Base-by-base conservation (phyloP, 2,797 vertebrate genomes). In the Streptopelia turtur region DNA sequence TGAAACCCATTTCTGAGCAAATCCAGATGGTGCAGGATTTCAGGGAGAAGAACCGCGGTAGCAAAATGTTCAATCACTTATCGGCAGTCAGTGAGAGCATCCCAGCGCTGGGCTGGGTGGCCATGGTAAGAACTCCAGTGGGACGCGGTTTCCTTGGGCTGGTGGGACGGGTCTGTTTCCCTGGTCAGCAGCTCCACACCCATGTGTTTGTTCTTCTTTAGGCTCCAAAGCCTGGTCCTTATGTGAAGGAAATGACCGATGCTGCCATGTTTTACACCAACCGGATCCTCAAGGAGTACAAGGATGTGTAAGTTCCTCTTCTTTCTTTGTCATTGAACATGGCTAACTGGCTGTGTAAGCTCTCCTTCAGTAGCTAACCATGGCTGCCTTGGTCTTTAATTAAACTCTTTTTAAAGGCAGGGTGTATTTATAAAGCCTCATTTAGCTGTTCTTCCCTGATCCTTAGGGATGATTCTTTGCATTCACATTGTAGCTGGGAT, bases 251-350 rank as follows among this genome's bases (percentile, higher is more conserved):
- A 94, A 99, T 99, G 99, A 99, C 98, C 31, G 99, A 99, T 47
- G 98, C 99, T 13, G 99, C 99, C 97, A 99, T 98, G 98, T 99
- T 99, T 97, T 99, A 99, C 95, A 99, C 99, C 98, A 99, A 99
- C 96, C 97, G 99, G 78, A 99, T 99, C 90, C 99, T 99, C 81
- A 99, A 99, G 98, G 99, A 99, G 41, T 99, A 98, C 98, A 99
- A 99, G 98, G 99, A 99, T 66, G 99, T 98, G 99, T 98, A 95
- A 96, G 98, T 98, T 74, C 63, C 10, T 6, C 31, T 76, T 72
- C 41, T 47, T 28, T 87, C 57, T 55, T 2, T 11, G 15, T 9
- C 22, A 13, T 1, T 45, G 76, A 60, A 37, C 17, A 41, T 8
- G 25, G 17, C 30, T 23, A 16, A 27, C 15, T 18, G 84, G 28